Evolutionary conservation across 2,113 vertebrate species (phyloP), one percentile per base, ranked within the genome.

Genomic region (Nothoprocta perdicaria): DNA sequence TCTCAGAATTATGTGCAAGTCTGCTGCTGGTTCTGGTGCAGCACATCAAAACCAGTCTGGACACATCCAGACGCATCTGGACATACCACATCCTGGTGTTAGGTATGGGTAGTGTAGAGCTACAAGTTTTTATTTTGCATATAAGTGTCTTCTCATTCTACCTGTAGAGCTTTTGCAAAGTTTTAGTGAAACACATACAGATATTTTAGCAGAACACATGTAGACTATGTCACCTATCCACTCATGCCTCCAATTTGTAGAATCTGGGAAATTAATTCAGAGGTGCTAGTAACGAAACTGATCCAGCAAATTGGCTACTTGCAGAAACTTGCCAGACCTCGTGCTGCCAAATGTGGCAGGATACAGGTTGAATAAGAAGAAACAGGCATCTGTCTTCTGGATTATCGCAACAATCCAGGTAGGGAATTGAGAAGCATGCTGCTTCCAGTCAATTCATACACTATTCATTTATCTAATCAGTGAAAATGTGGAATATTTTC

Each of bases 1-100:
- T 38, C 50, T 86, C 63, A 0, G 0, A 80, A 76, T 76, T 76
- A 24, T 0, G 0, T 67, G 73, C 52, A 52, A 14, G 18, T 58
- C 38, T 72, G 10, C 26, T 63, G n/a, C 22, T 57, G 53, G 15
- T 55, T 76, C 19, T 73, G 65, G 27, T 24, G 68, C 65, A 72
- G 73, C 24, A 38, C 13, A 1, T 1, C 10, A 61, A 75, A 55
- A 23, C 61, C 38, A 22, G 1, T 10, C 18, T 58, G 79, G 72
- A 12, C 14, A 14, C 2, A 1, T 0, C 4, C 29, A 46, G 17
- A 46, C 18, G 19, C 21, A 48, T 48, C 48, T 23, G 48, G 21
- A 48, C 48, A 48, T 18, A 23, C 18, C 21, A 19, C 23, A 9
- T 69, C 63, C 9, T 14, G 26, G 35, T 12, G 10, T 27, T 68